Conservation (phyloP, 1,140 invertebrate genomes). For the Zaprionus ornatus region DNA sequence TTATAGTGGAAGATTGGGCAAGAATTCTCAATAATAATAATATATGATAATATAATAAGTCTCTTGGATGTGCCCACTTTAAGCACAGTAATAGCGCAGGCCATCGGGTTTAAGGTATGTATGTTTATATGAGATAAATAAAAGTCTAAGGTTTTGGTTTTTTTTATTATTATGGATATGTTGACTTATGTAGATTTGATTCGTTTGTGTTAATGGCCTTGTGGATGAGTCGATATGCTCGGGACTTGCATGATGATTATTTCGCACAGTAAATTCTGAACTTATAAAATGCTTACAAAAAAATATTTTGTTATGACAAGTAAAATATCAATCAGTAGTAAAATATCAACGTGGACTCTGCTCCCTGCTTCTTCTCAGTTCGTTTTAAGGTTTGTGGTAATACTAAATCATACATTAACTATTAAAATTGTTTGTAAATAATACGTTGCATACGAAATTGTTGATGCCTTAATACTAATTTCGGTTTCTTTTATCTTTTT, state of each 20-base stretch:
- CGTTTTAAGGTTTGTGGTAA: neutral
- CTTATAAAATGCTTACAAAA: slow-evolving; percentile 41
- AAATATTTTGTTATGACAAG: slow-evolving; percentile 26
- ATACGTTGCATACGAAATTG: slow-evolving; percentile 30
- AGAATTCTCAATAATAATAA: slow-evolving; percentile 1
- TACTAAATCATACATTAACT: slow-evolving; percentile 1
- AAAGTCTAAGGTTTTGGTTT: slow-evolving; percentile 34
- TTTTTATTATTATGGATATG: slow-evolving; percentile 40
- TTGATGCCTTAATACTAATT: slow-evolving; percentile 54
- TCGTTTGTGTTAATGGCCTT: neutral
- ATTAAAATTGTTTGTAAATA: slow-evolving; percentile 42
- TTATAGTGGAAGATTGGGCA: slow-evolving; percentile 14
- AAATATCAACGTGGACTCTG: slow-evolving; percentile 18
- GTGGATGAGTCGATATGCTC: slow-evolving; percentile 7
- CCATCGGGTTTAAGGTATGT: neutral
- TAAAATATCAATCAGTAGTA: slow-evolving; percentile 30
- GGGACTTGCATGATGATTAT: neutral
- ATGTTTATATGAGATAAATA: slow-evolving; percentile 6
- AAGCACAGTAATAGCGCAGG: neutral
- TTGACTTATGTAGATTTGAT: slow-evolving; percentile 10
- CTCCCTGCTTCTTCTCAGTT: neutral
- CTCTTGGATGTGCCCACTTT: neutral
- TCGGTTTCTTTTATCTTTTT: slow-evolving; percentile 5
- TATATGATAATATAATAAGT: neutral
- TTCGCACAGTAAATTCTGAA: slow-evolving; percentile 17